These are phyloP conservation scores for Hetaerina titia DNA, from an alignment of 2,888 invertebrate genomes.

Conservation along the genomic window DNA sequence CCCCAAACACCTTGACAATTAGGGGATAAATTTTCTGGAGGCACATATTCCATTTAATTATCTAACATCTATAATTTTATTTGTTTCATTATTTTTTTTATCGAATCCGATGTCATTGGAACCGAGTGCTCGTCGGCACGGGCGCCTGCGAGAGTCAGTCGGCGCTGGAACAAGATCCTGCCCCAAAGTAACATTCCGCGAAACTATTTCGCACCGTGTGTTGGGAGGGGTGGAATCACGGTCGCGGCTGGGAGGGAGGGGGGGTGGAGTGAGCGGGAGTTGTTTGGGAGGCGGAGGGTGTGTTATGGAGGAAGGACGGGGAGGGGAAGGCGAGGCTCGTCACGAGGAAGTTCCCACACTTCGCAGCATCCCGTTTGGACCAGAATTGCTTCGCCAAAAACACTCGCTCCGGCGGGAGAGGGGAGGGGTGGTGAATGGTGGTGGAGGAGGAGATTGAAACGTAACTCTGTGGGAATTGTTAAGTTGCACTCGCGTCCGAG, in stretches of 20 bases:
- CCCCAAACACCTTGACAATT: too few relatives aligned
- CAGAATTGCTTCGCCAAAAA: slow-evolving; percentile 37
- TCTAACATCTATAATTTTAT: too few relatives aligned
- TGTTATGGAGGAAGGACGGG: neutral
- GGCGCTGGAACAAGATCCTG: too few relatives aligned
- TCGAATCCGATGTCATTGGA: too few relatives aligned
- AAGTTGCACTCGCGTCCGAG: neutral
- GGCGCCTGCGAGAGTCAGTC: too few relatives aligned
- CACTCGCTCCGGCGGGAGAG: neutral
- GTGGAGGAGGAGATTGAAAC: slow-evolving; percentile 25
- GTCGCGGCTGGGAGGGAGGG: neutral
- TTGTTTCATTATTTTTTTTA: too few relatives aligned
- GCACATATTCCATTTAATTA: too few relatives aligned
- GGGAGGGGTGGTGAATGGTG: too few relatives aligned
- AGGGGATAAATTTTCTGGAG: too few relatives aligned
- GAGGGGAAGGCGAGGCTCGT: neutral
- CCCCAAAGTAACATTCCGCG: too few relatives aligned
- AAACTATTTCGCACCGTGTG: neutral
- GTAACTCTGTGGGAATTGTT: slow-evolving; percentile 24
- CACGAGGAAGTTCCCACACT: neutral
- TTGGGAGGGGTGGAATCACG: neutral
- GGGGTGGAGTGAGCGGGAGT: neutral
- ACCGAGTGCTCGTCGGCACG: too few relatives aligned
- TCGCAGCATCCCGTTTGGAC: slow-evolving; percentile 10
- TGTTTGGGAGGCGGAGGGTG: neutral